Conservation (phyloP, 35 echinoderm and acorn worm species). For the Holothuria glaberrima region DNA sequence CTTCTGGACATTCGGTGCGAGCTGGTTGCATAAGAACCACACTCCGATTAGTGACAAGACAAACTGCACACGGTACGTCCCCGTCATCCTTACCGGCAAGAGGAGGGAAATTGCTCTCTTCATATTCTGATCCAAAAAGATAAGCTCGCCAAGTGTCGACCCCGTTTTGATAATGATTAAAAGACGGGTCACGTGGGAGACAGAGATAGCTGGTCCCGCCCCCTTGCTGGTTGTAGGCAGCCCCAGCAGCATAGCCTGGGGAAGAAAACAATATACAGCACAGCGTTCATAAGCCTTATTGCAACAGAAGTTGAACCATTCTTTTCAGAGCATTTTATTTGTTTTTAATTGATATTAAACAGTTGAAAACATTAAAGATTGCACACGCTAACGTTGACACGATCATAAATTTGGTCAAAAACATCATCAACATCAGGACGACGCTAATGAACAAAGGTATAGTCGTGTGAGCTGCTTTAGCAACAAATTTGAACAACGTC, state of each 20-base stretch:
- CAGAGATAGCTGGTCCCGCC: conserved; percentile 56
- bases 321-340: too few relatives aligned
- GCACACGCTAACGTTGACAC: too few relatives aligned
- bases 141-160: background rate
- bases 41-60: conserved; percentile 11
- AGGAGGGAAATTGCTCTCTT: conserved; percentile 28
- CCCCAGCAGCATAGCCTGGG: conserved; percentile 40
- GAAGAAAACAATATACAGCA: background rate
- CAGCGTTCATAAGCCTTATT: too few relatives aligned
- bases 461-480: too few relatives aligned
- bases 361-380: too few relatives aligned
- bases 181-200: conserved; percentile 63
- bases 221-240: conserved; percentile 31
- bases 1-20: conserved; percentile 38
- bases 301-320: too few relatives aligned
- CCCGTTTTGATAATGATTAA: background rate
- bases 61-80: too few relatives aligned
- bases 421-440: too few relatives aligned
- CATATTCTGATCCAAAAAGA: conserved; percentile 65
- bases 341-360: too few relatives aligned
- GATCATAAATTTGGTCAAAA: too few relatives aligned
- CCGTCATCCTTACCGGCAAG: background rate
- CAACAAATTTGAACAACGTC: too few relatives aligned
- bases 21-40: conserved; percentile 57
- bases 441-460: too few relatives aligned